These are phyloP conservation scores for Varroa destructor DNA, from an alignment of 1,140 invertebrate genomes.

Conservation along the genomic window DNA sequence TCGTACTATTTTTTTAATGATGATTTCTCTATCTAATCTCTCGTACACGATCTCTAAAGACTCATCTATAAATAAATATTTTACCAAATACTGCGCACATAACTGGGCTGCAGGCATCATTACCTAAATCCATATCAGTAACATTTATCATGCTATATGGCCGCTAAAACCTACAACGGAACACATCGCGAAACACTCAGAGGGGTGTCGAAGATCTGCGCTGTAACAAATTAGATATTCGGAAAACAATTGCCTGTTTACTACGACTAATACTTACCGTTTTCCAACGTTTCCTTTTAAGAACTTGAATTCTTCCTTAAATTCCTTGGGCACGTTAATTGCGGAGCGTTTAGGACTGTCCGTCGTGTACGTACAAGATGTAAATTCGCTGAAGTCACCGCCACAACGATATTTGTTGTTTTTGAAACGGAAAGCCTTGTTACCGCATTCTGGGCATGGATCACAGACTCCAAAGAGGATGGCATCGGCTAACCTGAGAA, in stretches of 20 bases:
- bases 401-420: slow-evolving; percentile 61
- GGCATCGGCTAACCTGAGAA: slow-evolving; percentile 53
- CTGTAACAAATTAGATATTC: no score
- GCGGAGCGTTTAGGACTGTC: slow-evolving; percentile 57
- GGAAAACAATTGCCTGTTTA: no score
- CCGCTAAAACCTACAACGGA: slow-evolving; percentile 30
- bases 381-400: slow-evolving; percentile 76
- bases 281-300: slow-evolving; percentile 44
- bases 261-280: background rate
- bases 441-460: slow-evolving; percentile 63
- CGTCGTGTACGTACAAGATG: slow-evolving; percentile 62
- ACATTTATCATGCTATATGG: no score
- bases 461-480: slow-evolving; percentile 72
- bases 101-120: no score
- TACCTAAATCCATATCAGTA: no score
- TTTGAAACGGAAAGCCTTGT: slow-evolving; percentile 52
- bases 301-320: slow-evolving; percentile 49
- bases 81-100: no score
- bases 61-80: no score
- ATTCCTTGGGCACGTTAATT: slow-evolving; percentile 57
- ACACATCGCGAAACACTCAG: slow-evolving; percentile 26
- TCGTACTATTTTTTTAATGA: no score
- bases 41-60: no score
- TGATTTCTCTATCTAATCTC: no score
- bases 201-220: no score